Base-by-base conservation (phyloP, 1,140 invertebrate species). In the Rhagoletis zephyria region DNA sequence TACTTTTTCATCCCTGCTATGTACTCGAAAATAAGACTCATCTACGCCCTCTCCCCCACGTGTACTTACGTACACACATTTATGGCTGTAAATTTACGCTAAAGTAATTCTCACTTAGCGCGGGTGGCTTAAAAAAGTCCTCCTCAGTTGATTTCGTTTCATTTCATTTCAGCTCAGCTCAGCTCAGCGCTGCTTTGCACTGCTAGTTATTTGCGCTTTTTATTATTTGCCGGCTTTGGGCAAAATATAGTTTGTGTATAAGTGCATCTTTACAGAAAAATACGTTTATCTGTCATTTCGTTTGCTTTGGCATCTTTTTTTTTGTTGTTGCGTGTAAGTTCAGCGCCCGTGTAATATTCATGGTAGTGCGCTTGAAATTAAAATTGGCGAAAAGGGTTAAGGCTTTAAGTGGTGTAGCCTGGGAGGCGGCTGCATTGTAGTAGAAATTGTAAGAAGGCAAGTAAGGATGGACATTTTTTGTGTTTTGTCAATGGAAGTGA, bases 381-480 rank as follows among this genome's bases (percentile, higher is more conserved):
- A 81, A 81, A 81, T 81, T 81, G 45, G 74, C 74, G 74, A 81
- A 81, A 81, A 81, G 74, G 48, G 74, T 56, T 81, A 81, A 81
- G 74, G 74, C 48, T 81, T 81, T 81, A 81, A 56, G 74, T 81
- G 48, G 10, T 56, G 74, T 56, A 56, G 19, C 48, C n/a, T 9
- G 14, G 51, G n/a, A 14, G 74, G 5, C 19, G 30, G 48, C 0
- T 56, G 48, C 48, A 56, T 48, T 81, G 30, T 81, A 10, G 51
- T 10, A 56, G 30, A 30, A 30, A 74, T 48, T 45, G 40, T 74
- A 42, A 14, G 16, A 45, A 40, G 70, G 4, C 30, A 30, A 30
- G 30, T 67, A 67, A 67, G 12, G 12, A 30, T 30, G 30, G 30
- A 30, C 40, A 67, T 19, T 30, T 67, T 67, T 48, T 74, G n/a